A percentile compares a stretch with the other conserved stretches of the same genome.
Conservation (phyloP, 2,797 vertebrate genomes). For the Myripristis murdjan region DNA sequence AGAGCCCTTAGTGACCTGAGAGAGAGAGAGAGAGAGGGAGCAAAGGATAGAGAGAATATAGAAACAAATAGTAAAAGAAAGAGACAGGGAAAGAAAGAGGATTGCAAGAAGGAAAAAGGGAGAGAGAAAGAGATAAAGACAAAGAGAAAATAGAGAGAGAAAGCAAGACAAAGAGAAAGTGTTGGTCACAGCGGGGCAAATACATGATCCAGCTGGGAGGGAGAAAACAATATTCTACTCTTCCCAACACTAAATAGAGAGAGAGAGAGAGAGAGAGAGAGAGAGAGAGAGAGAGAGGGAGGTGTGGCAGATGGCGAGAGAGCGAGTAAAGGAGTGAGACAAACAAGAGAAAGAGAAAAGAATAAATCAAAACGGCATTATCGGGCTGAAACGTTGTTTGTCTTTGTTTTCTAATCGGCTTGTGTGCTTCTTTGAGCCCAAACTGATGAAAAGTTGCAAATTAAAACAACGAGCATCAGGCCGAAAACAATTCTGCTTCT, state of each 20-base stretch:
- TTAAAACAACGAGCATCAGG: conserved; percentile 59
- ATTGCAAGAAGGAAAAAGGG: conserved; percentile 10
- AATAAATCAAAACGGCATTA: conserved; percentile 64
- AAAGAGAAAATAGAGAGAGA: background rate
- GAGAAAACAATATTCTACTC: background rate
- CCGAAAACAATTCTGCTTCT: conserved; percentile 43
- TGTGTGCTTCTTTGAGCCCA: conserved; percentile 56
- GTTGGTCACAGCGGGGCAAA: conserved; percentile 14
- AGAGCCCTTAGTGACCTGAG: conserved; percentile 37
- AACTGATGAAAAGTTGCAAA: conserved; percentile 63
- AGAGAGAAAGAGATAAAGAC: background rate
- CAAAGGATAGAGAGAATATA: conserved; percentile 4
- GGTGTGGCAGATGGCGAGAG: conserved; percentile 4
- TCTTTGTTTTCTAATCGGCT: conserved; percentile 66
- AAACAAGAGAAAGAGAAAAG: conserved; percentile 27
- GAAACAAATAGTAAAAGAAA: conserved; percentile 34
- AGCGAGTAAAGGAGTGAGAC: conserved; percentile 12
- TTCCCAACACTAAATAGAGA: background rate
- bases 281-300: conserved; percentile 10
- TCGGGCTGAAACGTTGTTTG: conserved; percentile 47
- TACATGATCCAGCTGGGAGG: background rate
- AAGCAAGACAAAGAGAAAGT: background rate
- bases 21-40: conserved; percentile 19
- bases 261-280: conserved; percentile 4
- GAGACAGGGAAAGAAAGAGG: background rate